phyloP scores from a whole-genome alignment of 2,888 invertebrate species.

The Volucella zonaria region DNA sequence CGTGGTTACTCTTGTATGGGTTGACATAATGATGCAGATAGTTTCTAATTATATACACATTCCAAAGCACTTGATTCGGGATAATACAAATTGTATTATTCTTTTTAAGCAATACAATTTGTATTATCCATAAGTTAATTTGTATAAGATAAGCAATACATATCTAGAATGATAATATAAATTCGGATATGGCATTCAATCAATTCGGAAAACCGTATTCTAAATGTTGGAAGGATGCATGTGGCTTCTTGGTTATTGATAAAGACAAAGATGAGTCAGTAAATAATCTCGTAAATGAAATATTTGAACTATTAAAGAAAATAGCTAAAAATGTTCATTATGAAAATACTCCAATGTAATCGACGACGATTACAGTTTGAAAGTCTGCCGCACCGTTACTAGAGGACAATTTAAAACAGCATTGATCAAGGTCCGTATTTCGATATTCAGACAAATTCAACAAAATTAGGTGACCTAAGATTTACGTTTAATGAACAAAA shows the following conservation, averaged over 20 bases:
- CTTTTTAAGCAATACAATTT: too few species aligned
- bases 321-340: not conserved
- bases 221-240: constrained; percentile 76
- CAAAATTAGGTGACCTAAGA: constrained; percentile 14
- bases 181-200: constrained; percentile 70
- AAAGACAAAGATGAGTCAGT: constrained; percentile 69
- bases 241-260: constrained; percentile 76
- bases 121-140: too few species aligned
- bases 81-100: too few species aligned
- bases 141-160: too few species aligned
- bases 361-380: not conserved
- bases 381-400: not conserved
- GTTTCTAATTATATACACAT: too few species aligned
- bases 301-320: constrained; percentile 6
- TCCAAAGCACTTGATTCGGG: too few species aligned
- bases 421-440: constrained; percentile 20
- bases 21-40: too few species aligned
- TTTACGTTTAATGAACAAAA: constrained; percentile 7
- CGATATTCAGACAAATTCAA: constrained; percentile 18
- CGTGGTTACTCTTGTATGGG: too few species aligned
- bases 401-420: not conserved
- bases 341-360: not conserved
- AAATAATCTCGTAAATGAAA: not conserved
- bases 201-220: constrained; percentile 77
- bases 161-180: constrained; percentile 49